Base-by-base conservation (phyloP, 2,113 vertebrate species). In the Copsychus sechellarum region DNA sequence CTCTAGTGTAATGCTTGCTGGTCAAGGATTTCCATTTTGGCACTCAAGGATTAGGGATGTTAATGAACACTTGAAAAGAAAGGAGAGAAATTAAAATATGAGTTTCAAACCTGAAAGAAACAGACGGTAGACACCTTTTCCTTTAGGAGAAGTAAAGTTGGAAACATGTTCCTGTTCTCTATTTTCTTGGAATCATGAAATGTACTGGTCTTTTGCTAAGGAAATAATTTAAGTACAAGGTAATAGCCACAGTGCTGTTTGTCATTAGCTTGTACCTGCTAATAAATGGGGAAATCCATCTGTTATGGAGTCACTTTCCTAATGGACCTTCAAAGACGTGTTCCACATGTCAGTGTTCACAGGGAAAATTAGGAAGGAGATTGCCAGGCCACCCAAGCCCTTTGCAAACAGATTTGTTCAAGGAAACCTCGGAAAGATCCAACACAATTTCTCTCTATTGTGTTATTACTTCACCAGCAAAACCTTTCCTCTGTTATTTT, bases 361-460 rank as follows among this genome's bases (percentile, higher is more conserved):
- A 67, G 42, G 69, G 61, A 81, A 92, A 95, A 94, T 65, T 69
- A 77, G 62, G 88, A 79, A 93, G 34, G 82, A 94, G 50, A 51
- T 16, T 70, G 13, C 51, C 71, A 79, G 95, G 89, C 93, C 95
- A 98, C 96, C 92, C 95, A 97, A 81, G 93, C 72, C 61, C 85
- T 96, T 70, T 87, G 40, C 80, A 96, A 91, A 84, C 19, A 29
- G 78, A 71, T 81, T 62, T 74, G 24, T 95, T 93, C 92, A 93
- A 92, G 85, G 56, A 92, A 85, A 94, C 28, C 45, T 58, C 28
- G 64, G 86, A 29, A 33, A 33, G 21, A 13, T 83, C 80, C 54
- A 74, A 87, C 48, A 65, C 22, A 33, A 36, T 81, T 96, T 95
- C 60, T 96, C 42, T 78, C 89, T 58, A 5, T 65, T 77, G 54